A percentile compares a stretch with the other conserved stretches of the same genome.
Conservation (phyloP, 2,888 invertebrate genomes). For the Zele albiditarsus region DNA sequence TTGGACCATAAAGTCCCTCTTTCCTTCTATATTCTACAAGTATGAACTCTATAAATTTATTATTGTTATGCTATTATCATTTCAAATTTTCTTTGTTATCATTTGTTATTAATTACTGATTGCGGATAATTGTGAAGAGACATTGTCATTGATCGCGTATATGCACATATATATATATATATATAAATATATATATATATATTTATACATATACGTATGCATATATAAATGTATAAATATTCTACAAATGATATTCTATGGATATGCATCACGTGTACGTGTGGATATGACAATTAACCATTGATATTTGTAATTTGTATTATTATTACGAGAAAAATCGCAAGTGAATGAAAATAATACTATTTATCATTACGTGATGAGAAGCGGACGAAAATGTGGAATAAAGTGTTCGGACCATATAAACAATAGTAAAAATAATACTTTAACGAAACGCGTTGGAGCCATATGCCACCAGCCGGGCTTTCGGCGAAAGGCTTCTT, state of each 20-base stretch:
- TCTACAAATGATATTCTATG: too few relatives aligned
- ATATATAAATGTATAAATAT: conserved; percentile 9
- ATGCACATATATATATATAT: background rate
- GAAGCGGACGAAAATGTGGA: background rate
- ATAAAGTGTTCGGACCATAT: conserved; percentile 1
- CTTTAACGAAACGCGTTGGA: conserved; percentile 54
- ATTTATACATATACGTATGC: conserved; percentile 4
- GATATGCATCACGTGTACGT: background rate
- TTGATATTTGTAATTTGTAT: background rate
- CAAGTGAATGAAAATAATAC: background rate
- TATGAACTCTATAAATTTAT: background rate
- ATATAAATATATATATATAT: conserved; percentile 16
- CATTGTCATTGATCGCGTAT: conserved; percentile 7
- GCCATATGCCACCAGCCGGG: conserved; percentile 73
- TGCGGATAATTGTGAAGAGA: background rate
- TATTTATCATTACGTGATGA: conserved; percentile 14
- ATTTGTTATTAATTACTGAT: background rate
- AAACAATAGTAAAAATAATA: conserved; percentile 8
- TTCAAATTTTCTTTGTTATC: background rate
- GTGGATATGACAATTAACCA: conserved; percentile 2
- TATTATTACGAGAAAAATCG: background rate
- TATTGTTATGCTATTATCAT: background rate
- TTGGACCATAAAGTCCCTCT: background rate
- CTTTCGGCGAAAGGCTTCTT: conserved; percentile 71
- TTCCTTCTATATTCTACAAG: background rate